Evolutionary conservation across 2,113 vertebrate genomes (phyloP), one percentile per base, ranked within the genome.

Genomic region (Perccottus glenii): DNA sequence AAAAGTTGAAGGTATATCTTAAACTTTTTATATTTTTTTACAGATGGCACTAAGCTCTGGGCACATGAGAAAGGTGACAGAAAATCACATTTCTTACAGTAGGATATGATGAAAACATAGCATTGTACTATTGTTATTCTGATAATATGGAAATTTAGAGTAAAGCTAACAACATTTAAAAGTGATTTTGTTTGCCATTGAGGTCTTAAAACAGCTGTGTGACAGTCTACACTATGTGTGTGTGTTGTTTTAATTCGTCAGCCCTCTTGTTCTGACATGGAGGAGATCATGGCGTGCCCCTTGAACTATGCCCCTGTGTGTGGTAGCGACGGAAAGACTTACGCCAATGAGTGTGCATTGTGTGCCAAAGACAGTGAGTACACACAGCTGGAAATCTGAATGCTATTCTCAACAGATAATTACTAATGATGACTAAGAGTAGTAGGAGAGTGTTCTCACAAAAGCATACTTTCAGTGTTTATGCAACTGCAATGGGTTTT

Each of bases 261-360:
- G 92, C 84, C 92, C 1, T n/a, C 7, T 3, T 93, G 92, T 55
- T 70, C 70, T 27, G 36, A 60, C 3, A 11, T 50, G 47, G 69
- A 11, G 0, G 66, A 75, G 19, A 73, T 90, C 0, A 0, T 49
- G 9, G 90, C 89, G 0, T 95, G 95, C 36, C 92, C 94, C 1
- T 56, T 93, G 70, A 89, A 93, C 77, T 15, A 91, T 1, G 55
- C 83, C 32, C 94, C 94, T 0, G 87, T 96, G 48, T 95, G 94
- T 7, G 94, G 94, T 14, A 93, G 85, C 0, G 92, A 96, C 0
- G 88, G 93, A 11, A 88, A 84, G 52, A 96, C 94, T 10, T 95
- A 96, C 0, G 63, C 86, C 73, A 96, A 94, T 8, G 93, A 94
- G 82, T 95, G 95, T 51, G 46, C 73, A 43, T 88, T 96, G 78